A percentile compares a stretch with the other conserved stretches of the same genome.
phyloP scores from a whole-genome alignment of 53 echinoderm and acorn worm species.

The Patiria pectinifera region DNA sequence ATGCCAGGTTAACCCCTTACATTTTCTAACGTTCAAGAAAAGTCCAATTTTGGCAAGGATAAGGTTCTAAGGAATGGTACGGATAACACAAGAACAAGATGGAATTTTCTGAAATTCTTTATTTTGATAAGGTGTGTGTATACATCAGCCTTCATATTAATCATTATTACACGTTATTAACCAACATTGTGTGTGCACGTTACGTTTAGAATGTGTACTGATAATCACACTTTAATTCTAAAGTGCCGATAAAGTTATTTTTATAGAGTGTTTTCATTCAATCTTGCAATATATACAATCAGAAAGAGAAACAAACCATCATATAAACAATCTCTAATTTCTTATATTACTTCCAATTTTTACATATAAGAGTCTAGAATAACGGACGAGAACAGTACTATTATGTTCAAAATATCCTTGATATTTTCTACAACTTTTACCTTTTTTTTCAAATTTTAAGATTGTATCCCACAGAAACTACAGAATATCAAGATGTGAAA shows the following conservation, averaged over 20 bases:
- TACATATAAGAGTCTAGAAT: slow-evolving; percentile 23
- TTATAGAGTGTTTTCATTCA: slow-evolving; percentile 1
- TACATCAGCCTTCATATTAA: neutral
- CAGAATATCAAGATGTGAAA: neutral
- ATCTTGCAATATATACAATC: slow-evolving; percentile 25
- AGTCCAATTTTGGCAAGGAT: no score
- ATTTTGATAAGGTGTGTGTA: neutral
- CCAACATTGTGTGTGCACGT: slow-evolving; percentile 21
- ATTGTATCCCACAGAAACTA: neutral
- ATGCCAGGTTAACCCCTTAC: no score
- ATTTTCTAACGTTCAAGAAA: no score
- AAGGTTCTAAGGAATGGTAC: neutral
- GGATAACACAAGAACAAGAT: neutral
- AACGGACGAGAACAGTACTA: neutral
- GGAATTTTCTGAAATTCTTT: neutral
- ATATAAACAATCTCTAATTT: slow-evolving; percentile 3
- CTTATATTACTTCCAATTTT: slow-evolving; percentile 28
- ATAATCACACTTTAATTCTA: slow-evolving; percentile 3
- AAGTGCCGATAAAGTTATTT: neutral
- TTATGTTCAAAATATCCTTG: neutral
- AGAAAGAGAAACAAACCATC: neutral
- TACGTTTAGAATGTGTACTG: neutral
- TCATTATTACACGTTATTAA: neutral
- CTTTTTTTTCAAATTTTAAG: no score
- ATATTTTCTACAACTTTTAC: neutral